Conservation (phyloP, 2,113 vertebrate species). For the Brevimyrus niger region DNA sequence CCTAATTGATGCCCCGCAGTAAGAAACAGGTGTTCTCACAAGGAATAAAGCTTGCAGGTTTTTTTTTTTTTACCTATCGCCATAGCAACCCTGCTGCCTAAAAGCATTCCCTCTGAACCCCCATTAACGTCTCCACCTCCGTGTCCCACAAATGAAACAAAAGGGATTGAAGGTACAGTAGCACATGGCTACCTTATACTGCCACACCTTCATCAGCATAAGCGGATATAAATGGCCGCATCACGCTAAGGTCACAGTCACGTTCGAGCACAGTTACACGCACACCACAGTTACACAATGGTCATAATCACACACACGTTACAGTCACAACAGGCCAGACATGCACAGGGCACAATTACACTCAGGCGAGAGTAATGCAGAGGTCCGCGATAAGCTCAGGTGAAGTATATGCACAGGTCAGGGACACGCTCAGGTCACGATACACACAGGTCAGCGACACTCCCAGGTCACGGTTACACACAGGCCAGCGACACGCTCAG, state of each 20-base stretch:
- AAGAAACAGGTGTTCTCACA: slow-evolving; percentile 44
- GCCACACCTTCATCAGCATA: background rate
- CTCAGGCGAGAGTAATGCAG: background rate
- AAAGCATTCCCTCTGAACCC: slow-evolving; percentile 24
- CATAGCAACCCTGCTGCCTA: slow-evolving; percentile 40
- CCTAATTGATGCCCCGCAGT: slow-evolving; percentile 42
- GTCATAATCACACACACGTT: background rate
- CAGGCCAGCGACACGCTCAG: background rate
- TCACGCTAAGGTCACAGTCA: background rate
- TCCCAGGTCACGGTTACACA: background rate
- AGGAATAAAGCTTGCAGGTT: slow-evolving; percentile 26
- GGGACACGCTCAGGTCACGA: no score
- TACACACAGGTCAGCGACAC: no score
- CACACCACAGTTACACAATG: background rate
- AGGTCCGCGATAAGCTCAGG: no score
- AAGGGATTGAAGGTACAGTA: background rate
- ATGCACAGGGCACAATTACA: background rate
- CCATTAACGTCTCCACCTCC: slow-evolving; percentile 19
- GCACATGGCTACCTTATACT: background rate
- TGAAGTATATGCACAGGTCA: no score
- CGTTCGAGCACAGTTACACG: background rate
- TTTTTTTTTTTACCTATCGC: slow-evolving; percentile 23
- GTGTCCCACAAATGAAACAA: background rate
- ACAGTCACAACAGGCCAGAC: background rate
- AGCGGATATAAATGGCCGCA: background rate